phyloP scores from a whole-genome alignment of 2,113 vertebrate species.

The Dicrurus megarhynchus region DNA sequence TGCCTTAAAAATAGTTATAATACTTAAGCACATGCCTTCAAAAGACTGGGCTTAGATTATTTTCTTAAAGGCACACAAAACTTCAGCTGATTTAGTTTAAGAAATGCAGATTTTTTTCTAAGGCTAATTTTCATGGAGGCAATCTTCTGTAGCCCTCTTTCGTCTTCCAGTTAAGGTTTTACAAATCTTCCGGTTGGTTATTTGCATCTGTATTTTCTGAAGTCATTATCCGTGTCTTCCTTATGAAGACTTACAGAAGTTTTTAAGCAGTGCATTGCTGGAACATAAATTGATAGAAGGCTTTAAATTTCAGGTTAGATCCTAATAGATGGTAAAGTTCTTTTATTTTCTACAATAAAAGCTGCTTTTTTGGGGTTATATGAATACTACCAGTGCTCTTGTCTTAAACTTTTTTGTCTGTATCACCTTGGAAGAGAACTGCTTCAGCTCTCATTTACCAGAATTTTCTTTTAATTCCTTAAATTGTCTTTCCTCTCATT shows the following conservation, averaged over 20 bases:
- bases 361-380: not conserved
- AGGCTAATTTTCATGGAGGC: not conserved
- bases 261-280: not conserved
- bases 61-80: not conserved
- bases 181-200: not conserved
- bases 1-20: too few species aligned
- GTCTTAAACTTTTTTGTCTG: not conserved
- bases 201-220: not conserved
- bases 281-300: not conserved
- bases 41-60: not conserved
- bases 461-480: not conserved
- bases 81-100: not conserved
- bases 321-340: not conserved
- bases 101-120: not conserved
- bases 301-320: not conserved
- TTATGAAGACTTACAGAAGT: not conserved
- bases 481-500: not conserved
- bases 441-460: not conserved
- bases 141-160: not conserved
- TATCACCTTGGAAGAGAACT: not conserved
- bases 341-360: not conserved
- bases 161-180: not conserved
- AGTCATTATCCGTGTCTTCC: not conserved
- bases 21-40: not conserved
- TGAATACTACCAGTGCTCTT: not conserved